Conservation (phyloP, 1,140 invertebrate genomes). For the Rhizoglyphus robini region DNA sequence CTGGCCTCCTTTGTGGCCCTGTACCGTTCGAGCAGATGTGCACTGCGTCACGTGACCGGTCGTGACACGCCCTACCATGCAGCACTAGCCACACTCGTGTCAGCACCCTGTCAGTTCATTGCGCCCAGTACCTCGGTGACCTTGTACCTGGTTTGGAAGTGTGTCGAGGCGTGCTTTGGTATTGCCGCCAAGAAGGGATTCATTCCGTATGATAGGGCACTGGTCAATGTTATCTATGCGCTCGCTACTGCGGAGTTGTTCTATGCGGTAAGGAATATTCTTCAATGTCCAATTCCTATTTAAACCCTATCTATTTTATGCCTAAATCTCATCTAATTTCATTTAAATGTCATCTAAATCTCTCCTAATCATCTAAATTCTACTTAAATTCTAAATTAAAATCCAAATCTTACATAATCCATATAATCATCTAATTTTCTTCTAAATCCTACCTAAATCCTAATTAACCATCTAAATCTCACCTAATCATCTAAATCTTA, state of each 20-base stretch:
- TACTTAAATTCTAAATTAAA: too few relatives aligned
- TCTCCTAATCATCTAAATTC: too few relatives aligned
- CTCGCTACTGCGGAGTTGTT: slow-evolving; percentile 63
- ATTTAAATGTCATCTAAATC: too few relatives aligned
- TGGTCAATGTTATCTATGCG: slow-evolving; percentile 54
- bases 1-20: slow-evolving; percentile 25
- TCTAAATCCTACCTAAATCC: too few relatives aligned
- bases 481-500: too few relatives aligned
- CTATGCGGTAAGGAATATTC: slow-evolving; percentile 40
- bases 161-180: slow-evolving; percentile 22
- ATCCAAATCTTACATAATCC: too few relatives aligned
- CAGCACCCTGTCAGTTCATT: slow-evolving; percentile 22
- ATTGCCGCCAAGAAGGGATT: slow-evolving; percentile 21
- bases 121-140: slow-evolving; percentile 24
- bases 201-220: slow-evolving; percentile 39
- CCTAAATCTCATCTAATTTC: too few relatives aligned
- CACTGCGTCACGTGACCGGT: slow-evolving; percentile 18
- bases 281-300: not conserved
- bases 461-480: too few relatives aligned
- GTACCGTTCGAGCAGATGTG: slow-evolving; percentile 22
- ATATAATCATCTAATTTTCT: too few relatives aligned
- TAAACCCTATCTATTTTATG: not conserved
- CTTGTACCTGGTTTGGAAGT: slow-evolving; percentile 26
- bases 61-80: slow-evolving; percentile 15
- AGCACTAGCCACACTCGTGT: slow-evolving; percentile 22